phyloP scores from a whole-genome alignment of 2,113 vertebrate genomes.

The Thoracochromis brauschi region DNA sequence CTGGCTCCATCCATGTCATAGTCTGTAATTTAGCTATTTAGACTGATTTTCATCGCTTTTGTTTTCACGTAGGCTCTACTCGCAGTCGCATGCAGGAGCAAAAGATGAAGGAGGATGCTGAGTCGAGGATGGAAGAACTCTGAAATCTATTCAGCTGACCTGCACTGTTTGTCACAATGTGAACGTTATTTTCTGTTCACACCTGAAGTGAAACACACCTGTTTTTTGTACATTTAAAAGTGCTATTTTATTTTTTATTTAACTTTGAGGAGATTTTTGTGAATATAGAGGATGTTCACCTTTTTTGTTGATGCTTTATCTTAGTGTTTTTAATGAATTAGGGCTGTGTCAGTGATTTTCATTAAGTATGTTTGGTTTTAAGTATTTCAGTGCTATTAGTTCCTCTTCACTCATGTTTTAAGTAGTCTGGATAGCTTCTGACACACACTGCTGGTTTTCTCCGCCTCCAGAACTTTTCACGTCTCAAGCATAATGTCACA shows the following conservation, averaged over 20 bases:
- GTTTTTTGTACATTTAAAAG: conserved; percentile 28
- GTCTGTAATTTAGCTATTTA: neutral
- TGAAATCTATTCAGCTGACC: conserved; percentile 26
- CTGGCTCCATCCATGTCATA: neutral
- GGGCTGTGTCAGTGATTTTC: neutral
- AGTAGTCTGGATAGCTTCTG: neutral
- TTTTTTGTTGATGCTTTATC: conserved; percentile 16
- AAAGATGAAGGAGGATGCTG: conserved; percentile 83
- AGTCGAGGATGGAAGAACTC: conserved; percentile 71
- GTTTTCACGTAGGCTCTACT: conserved; percentile 76
- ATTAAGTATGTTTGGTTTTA: conserved; percentile 24
- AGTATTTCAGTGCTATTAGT: neutral
- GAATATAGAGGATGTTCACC: conserved; percentile 18
- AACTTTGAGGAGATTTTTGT: conserved; percentile 27
- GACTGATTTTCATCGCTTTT: neutral
- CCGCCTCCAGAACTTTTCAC: neutral
- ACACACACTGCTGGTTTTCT: neutral
- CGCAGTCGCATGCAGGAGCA: conserved; percentile 93
- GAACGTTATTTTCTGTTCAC: conserved; percentile 11
- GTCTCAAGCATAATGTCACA: conserved; percentile 22
- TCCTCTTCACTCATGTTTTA: neutral
- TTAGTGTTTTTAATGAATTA: conserved; percentile 23
- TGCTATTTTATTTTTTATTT: conserved; percentile 46
- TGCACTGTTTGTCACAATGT: conserved; percentile 39
- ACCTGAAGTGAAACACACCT: neutral